A percentile compares a stretch with the other conserved stretches of the same genome.
phyloP scores from a whole-genome alignment of 2,888 invertebrate species.

The Heteropelma amictum region DNA sequence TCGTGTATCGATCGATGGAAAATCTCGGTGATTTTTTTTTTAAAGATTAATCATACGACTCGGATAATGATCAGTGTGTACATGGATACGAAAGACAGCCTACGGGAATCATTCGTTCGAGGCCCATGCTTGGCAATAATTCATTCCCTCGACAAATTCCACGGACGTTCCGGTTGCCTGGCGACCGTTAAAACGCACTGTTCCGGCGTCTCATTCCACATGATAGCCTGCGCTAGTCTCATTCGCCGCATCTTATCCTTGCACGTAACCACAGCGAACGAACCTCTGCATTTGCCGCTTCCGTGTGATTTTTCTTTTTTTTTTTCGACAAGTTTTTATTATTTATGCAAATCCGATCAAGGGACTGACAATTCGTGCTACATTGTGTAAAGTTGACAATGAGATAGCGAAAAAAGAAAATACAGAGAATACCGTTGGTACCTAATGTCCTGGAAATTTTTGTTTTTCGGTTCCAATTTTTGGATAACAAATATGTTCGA shows the following conservation, averaged over 20 bases:
- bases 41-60: neutral
- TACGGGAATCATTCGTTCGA: constrained; percentile 7
- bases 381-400: too few relatives aligned
- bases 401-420: too few relatives aligned
- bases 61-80: neutral
- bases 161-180: constrained; percentile 38
- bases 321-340: too few relatives aligned
- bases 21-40: constrained; percentile 7
- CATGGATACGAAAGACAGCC: neutral
- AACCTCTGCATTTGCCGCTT: too few relatives aligned
- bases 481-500: too few relatives aligned
- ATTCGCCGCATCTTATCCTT: neutral
- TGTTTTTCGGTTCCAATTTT: too few relatives aligned
- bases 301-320: neutral
- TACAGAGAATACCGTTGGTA: too few relatives aligned
- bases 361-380: too few relatives aligned
- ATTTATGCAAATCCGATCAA: too few relatives aligned
- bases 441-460: too few relatives aligned
- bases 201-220: constrained; percentile 38
- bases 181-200: constrained; percentile 40
- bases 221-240: constrained; percentile 11
- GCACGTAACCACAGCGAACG: neutral
- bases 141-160: constrained; percentile 28
- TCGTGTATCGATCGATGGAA: neutral
- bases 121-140: constrained; percentile 29